Base-by-base conservation (phyloP, 1,140 invertebrate genomes). In the Drosophila arizonae region DNA sequence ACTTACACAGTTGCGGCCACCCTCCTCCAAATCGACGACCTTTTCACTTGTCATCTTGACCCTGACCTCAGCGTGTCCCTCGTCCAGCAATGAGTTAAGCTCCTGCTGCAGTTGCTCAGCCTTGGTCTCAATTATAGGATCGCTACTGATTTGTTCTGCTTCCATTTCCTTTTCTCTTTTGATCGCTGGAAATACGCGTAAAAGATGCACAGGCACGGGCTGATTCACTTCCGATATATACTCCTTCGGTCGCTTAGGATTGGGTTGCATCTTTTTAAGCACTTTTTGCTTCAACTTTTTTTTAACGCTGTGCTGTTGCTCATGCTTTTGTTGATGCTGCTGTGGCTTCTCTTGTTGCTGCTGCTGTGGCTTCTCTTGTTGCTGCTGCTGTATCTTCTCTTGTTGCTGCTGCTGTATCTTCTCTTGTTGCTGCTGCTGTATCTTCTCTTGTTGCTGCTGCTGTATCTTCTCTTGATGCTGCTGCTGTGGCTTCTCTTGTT, bases 51-150 rank as follows among this genome's bases (percentile, higher is more conserved):
- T 21, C 43, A 45, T 43, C n/a, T 64, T 17, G 13, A 68, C 73
- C 36, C 54, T 67, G 43, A 30, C 30, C 36, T 51, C 70, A 63
- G 10, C 26, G 33, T 50, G 17, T 11, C 46, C 67, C 26, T 86
- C 82, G 10, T 68, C 67, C 26, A 88, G 61, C 41, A 87, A 64
- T 4, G 73, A 75, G 45, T 86, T 79, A 4, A 88, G 61, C 13
- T 84, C 79, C 21, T 72, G 60, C 43, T 88, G 84, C 9, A 87
- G 30, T 17, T 71, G 55, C 8, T 72, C 68, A 36, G 55, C 69
- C 6, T 72, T 72, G 13, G 66, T 21, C 30, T 51, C 46, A 39
- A 33, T 30, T 67, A 43, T 24, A 3, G 28, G 17, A 48, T 68
- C 52, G n/a, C 46, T 43, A 48, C 36, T 41, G 3, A 52, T 73